Evolutionary conservation across 2,888 invertebrate species (phyloP), one percentile per base, ranked within the genome.

Genomic region (Agrypnus murinus): DNA sequence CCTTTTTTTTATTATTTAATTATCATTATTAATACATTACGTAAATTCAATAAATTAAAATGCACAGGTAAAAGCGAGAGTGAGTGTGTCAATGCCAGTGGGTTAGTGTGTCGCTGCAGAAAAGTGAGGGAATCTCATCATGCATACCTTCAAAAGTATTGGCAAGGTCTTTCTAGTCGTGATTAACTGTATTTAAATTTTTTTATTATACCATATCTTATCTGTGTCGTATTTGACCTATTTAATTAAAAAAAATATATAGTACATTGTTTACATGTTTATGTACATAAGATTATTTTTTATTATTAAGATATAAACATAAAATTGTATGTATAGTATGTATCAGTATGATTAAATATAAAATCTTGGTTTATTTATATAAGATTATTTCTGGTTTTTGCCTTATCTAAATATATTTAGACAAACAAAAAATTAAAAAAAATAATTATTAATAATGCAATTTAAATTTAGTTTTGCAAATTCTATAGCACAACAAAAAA

Each of bases 81-180:
- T 77, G 76, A 68, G 68, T 79, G 74, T 80, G 80, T 80, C 81
- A 81, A 79, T 80, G 81, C 79, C 80, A 82, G 80, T 84, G 80
- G 83, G 82, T 80, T 73, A 81, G 77, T 81, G 75, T 80, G 81
- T 81, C 82, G 79, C 77, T 75, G 25, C 25, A 40, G 40, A n/a
- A n/a, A n/a, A 40, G 55, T 15, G 40, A 40, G 40, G 40, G 73
- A 57, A 50, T 31, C 31, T 60, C 63, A 36, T 63, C 50, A 15
- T 50, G 50, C 19, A 40, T 40, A 12, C 40, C 40, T 65, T 40
- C 40, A 40, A 12, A 40, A 40, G 40, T 40, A 12, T 10, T 40
- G 40, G 40, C 40, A 40, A 40, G 40, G 40, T 40, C 40, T 40
- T 12, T 12, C 40, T 12, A 12, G 7, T 40, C 3, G 40, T 40